Evolutionary conservation across 2,888 invertebrate species (phyloP).

Genomic region (Rugalucina vietnamica): DNA sequence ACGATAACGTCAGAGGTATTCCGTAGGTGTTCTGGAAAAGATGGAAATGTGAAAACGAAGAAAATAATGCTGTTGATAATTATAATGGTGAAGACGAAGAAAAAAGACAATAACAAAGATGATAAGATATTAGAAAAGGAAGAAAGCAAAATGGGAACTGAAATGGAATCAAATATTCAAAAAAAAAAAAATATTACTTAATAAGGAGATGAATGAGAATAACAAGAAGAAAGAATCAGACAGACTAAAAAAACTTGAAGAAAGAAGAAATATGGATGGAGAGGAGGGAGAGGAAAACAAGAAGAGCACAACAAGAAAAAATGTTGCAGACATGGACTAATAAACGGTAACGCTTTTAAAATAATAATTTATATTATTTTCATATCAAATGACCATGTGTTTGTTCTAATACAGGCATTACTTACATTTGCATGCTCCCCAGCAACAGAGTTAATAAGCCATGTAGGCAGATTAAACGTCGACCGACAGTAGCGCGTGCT

Average conservation of each 20-base stretch:
- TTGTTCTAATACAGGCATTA: no score
- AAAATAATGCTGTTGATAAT: neutral
- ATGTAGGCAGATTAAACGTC: conserved; percentile 60
- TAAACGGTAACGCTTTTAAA: no score
- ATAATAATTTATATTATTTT: no score
- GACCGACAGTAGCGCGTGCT: conserved; percentile 68
- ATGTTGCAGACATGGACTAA: no score
- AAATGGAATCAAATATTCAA: neutral
- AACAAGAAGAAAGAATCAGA: no score
- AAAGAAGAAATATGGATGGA: no score
- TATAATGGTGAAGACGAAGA: neutral
- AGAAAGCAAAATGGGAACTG: neutral
- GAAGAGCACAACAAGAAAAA: no score
- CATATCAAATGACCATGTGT: no score
- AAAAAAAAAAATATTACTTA: no score
- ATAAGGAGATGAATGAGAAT: no score
- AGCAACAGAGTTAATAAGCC: conserved; percentile 45
- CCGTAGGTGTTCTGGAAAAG: conserved; percentile 64
- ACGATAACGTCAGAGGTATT: conserved; percentile 58
- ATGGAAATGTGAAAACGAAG: neutral
- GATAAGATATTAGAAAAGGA: neutral
- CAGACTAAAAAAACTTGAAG: no score
- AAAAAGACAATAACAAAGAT: neutral
- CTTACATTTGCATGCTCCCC: conserved; percentile 58
- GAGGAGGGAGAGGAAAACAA: no score